phyloP scores from a whole-genome alignment of 2,888 invertebrate genomes.

The Sesia apiformis region DNA sequence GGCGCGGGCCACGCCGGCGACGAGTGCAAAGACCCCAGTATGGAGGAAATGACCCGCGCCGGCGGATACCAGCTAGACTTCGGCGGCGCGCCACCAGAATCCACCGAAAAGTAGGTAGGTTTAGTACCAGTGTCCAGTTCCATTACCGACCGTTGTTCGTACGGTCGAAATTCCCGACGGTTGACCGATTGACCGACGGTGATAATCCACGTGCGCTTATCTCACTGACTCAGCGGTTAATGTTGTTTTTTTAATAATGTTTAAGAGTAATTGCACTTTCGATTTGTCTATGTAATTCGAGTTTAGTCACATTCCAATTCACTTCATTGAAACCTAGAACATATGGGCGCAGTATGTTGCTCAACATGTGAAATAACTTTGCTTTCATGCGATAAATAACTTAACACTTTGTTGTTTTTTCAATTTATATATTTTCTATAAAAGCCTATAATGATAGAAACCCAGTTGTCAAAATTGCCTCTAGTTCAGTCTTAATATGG shows the following conservation, averaged over 20 bases:
- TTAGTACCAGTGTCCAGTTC: constrained; percentile 36
- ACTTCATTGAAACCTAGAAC: background rate
- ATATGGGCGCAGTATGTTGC: no score
- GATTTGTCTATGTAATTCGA: constrained; percentile 16
- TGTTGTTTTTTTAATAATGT: constrained; percentile 20
- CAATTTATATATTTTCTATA: no score
- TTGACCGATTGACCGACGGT: constrained; percentile 32
- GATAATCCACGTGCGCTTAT: constrained; percentile 37
- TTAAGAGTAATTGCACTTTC: constrained; percentile 54
- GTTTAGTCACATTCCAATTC: constrained; percentile 26
- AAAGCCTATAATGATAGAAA: no score
- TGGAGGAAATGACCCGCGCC: constrained; percentile 91
- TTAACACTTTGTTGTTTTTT: no score
- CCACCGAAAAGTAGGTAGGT: constrained; percentile 44
- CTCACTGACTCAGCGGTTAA: constrained; percentile 26
- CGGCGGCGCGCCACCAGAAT: constrained; percentile 63
- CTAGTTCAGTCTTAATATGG: no score
- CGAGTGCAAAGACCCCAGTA: constrained; percentile 92
- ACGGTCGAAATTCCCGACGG: constrained; percentile 11
- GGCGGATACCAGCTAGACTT: constrained; percentile 81
- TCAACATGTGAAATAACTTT: no score
- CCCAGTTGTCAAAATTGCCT: no score
- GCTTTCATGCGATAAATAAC: no score
- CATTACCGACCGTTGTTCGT: background rate
- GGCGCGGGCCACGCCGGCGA: constrained; percentile 86